Evolutionary conservation across 2,888 invertebrate species (phyloP).

Genomic region (Pristionchus fissidentatus): DNA sequence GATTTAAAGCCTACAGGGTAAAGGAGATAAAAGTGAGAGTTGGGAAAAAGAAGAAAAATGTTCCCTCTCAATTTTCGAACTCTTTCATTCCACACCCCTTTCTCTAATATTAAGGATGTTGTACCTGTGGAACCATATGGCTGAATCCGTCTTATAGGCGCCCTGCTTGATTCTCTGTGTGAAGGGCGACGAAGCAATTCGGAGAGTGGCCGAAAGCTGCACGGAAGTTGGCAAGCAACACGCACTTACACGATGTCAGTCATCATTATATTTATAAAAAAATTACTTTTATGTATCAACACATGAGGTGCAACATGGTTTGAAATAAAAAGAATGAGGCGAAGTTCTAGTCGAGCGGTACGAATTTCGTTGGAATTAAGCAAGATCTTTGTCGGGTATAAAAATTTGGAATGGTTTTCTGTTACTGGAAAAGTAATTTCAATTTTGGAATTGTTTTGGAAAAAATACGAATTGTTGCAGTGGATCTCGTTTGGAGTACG

Average conservation of each 20-base stretch:
- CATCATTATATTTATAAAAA: background rate
- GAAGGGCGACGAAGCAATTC: slow-evolving; percentile 5
- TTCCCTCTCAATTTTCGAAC: too few species aligned
- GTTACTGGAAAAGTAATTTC: too few species aligned
- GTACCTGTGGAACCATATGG: too few species aligned
- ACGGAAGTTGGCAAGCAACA: slow-evolving; percentile 35
- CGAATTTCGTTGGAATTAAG: background rate
- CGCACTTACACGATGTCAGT: slow-evolving; percentile 38
- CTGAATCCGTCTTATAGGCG: slow-evolving; percentile 1
- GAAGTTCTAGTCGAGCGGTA: background rate
- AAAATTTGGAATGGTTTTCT: background rate
- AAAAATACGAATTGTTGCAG: too few species aligned
- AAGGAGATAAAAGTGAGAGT: too few species aligned
- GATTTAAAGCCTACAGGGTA: too few species aligned
- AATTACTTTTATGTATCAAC: too few species aligned
- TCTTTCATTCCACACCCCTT: too few species aligned
- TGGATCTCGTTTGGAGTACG: slow-evolving; percentile 36
- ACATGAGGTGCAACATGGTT: too few species aligned
- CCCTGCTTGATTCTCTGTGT: slow-evolving; percentile 17
- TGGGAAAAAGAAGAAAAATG: too few species aligned
- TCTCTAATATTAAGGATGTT: too few species aligned
- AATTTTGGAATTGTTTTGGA: too few species aligned
- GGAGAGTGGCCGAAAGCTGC: slow-evolving; percentile 45
- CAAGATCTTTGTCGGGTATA: background rate
- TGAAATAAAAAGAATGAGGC: background rate